A percentile compares a stretch with the other conserved stretches of the same genome.
phyloP scores from a whole-genome alignment of 1,140 invertebrate species.

The Diorhabda elongata region DNA sequence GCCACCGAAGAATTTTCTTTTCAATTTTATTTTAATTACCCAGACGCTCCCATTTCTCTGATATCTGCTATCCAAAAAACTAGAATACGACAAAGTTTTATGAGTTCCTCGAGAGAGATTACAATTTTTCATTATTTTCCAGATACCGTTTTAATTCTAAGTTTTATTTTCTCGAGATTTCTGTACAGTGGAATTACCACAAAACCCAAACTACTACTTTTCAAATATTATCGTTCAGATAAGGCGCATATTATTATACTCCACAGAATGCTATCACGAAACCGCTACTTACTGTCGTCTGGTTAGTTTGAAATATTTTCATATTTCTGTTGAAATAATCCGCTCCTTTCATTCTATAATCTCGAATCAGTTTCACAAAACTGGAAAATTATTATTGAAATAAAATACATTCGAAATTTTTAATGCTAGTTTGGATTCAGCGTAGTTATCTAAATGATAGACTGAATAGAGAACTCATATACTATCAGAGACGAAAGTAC shows the following conservation, averaged over 20 bases:
- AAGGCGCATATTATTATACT: conserved; percentile 2
- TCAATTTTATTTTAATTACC: conserved; percentile 1
- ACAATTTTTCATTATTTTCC: background rate
- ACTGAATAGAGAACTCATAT: no score
- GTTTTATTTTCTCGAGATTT: background rate
- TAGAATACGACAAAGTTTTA: background rate
- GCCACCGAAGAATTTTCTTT: background rate
- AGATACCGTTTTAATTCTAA: background rate
- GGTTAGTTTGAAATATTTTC: background rate
- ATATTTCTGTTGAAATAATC: no score
- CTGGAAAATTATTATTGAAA: no score
- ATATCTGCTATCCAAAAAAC: background rate
- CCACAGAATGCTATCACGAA: background rate
- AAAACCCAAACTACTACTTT: background rate
- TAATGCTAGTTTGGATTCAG: no score
- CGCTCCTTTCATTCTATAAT: no score
- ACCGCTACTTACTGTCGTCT: background rate
- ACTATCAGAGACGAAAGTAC: no score
- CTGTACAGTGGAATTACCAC: background rate
- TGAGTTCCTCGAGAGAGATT: background rate
- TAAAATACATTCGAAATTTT: no score
- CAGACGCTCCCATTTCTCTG: background rate
- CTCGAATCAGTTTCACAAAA: no score
- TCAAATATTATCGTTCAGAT: background rate
- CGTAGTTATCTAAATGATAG: no score